phyloP scores from a whole-genome alignment of 2,113 vertebrate species.

The Isurus oxyrinchus region DNA sequence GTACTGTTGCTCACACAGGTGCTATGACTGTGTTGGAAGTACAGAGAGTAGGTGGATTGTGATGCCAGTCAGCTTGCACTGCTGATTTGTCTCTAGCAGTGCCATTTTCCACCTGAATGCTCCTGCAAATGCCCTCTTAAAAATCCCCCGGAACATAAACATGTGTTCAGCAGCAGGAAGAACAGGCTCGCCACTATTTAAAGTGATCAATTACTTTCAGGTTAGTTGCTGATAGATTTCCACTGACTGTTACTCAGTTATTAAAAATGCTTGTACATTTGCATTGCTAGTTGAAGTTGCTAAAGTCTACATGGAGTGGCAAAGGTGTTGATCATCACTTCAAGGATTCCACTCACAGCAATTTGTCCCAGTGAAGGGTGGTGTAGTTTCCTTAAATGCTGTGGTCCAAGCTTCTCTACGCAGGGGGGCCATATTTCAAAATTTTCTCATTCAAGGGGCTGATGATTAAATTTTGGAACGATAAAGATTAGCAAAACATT shows the following conservation, averaged over 20 bases:
- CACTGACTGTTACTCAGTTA: not conserved
- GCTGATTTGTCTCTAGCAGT: not conserved
- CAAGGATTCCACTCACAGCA: too few relatives aligned
- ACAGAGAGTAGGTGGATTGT: not conserved
- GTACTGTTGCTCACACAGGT: not conserved
- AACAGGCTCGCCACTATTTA: too few relatives aligned
- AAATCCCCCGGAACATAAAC: not conserved
- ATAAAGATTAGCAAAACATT: too few relatives aligned
- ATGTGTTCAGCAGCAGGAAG: not conserved
- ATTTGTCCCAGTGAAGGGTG: too few relatives aligned
- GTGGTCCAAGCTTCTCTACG: too few relatives aligned
- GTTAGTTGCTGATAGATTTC: too few relatives aligned
- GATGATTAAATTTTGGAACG: too few relatives aligned
- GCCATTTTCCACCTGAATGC: not conserved
- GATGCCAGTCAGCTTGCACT: not conserved
- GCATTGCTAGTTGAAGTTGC: not conserved
- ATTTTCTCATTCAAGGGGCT: too few relatives aligned
- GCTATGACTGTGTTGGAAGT: not conserved
- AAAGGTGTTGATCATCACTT: too few relatives aligned
- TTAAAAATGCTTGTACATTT: not conserved
- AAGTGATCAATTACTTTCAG: too few relatives aligned
- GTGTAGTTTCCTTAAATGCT: not conserved
- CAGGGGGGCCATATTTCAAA: too few relatives aligned
- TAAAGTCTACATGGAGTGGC: not conserved
- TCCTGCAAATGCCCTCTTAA: not conserved